phyloP scores from a whole-genome alignment of 2,797 vertebrate species.

The Rhinophrynus dorsalis region DNA sequence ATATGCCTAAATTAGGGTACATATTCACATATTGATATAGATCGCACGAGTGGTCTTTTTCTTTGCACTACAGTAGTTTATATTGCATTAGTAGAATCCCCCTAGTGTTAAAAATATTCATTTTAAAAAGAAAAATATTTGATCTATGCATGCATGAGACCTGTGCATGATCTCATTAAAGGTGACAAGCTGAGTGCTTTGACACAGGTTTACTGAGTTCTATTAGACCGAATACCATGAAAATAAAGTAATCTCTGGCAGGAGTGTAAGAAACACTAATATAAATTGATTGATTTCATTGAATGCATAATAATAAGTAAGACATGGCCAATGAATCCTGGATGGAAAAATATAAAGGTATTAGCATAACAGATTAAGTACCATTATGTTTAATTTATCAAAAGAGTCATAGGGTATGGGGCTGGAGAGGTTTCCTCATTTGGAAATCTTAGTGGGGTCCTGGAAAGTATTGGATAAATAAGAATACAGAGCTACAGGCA shows the following conservation, averaged over 20 bases:
- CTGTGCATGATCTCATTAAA: too few relatives aligned
- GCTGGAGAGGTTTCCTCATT: neutral
- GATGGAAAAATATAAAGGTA: neutral
- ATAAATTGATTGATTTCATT: neutral
- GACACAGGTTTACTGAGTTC: too few relatives aligned
- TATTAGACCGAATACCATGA: too few relatives aligned
- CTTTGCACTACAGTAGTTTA: too few relatives aligned
- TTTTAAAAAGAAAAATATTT: too few relatives aligned
- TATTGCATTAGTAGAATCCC: too few relatives aligned
- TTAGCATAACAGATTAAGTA: conserved; percentile 1
- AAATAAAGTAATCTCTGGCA: neutral
- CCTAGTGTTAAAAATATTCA: too few relatives aligned
- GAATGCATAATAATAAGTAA: neutral
- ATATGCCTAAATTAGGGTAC: too few relatives aligned
- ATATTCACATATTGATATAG: too few relatives aligned
- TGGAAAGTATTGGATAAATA: neutral
- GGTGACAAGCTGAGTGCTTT: too few relatives aligned
- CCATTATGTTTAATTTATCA: neutral
- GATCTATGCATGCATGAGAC: too few relatives aligned
- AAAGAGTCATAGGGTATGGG: neutral
- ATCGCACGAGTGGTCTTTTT: too few relatives aligned
- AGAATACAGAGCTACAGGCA: neutral
- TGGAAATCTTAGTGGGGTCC: neutral
- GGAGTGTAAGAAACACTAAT: neutral
- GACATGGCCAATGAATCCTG: neutral